Conservation (phyloP, 2,888 invertebrate genomes). For the Tryphoninae sp. region DNA sequence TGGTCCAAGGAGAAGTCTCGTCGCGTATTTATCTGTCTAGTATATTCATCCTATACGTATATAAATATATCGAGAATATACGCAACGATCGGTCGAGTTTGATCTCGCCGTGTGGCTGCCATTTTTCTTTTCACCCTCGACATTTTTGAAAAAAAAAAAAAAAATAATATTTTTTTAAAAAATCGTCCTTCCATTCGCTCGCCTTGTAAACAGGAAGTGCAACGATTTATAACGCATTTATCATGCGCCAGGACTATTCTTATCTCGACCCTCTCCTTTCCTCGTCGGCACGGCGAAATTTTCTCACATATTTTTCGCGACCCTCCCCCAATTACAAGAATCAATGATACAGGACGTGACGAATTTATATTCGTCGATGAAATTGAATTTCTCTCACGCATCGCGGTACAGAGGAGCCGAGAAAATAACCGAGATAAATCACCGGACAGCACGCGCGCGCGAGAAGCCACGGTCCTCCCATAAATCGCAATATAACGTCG, state of each 20-base stretch:
- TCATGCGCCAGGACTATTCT: constrained; percentile 8
- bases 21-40: constrained; percentile 52
- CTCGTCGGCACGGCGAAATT: neutral
- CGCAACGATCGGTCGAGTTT: constrained; percentile 45
- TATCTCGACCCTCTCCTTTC: neutral
- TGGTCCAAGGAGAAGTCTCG: constrained; percentile 41
- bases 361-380: constrained; percentile 54
- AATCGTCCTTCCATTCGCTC: neutral
- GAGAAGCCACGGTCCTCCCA: constrained; percentile 34
- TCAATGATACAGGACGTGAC: constrained; percentile 50
- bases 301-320: constrained; percentile 10
- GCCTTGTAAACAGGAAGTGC: constrained; percentile 8
- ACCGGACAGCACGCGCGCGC: constrained; percentile 35
- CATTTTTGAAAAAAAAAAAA: neutral
- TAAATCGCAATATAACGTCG: constrained; percentile 52
- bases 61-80: constrained; percentile 6
- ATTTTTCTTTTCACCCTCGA: constrained; percentile 16
- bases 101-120: constrained; percentile 32
- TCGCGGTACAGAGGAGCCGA: constrained; percentile 11
- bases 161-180: neutral
- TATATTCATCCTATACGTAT: constrained; percentile 2
- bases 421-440: constrained; percentile 54
- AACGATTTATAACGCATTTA: constrained; percentile 23
- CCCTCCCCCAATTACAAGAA: constrained; percentile 51
- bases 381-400: constrained; percentile 56